Conservation (phyloP, 2,113 vertebrate genomes). For the Stercorarius parasiticus region DNA sequence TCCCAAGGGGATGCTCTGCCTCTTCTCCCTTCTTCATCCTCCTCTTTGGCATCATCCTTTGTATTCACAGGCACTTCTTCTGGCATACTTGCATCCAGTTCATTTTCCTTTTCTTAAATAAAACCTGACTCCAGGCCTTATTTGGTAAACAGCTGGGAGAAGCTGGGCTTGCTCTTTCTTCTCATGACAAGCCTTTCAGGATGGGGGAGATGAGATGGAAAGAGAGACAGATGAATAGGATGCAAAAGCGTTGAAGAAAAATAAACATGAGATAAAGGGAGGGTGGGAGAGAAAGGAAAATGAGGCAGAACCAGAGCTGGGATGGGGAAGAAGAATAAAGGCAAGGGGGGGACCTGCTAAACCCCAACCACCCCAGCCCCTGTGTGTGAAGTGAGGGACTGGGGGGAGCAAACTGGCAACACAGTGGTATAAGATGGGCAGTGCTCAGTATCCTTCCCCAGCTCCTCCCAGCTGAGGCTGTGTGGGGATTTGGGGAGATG, state of each 20-base stretch:
- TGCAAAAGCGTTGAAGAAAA: neutral
- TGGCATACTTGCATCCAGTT: slow-evolving; percentile 49
- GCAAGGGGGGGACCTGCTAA: neutral
- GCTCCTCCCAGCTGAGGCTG: neutral
- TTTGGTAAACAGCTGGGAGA: slow-evolving; percentile 45
- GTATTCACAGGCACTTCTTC: neutral
- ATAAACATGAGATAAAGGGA: neutral
- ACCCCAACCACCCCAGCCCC: neutral
- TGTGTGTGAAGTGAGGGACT: accelerated
- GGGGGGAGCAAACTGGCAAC: neutral
- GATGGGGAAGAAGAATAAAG: neutral
- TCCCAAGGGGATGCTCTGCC: neutral
- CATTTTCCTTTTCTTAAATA: slow-evolving; percentile 41
- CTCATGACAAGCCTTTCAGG: slow-evolving; percentile 50
- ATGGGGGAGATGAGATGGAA: neutral
- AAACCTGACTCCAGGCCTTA: slow-evolving; percentile 56
- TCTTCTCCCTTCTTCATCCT: neutral
- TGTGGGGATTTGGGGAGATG: neutral
- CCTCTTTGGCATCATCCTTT: neutral
- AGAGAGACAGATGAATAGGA: slow-evolving; percentile 26
- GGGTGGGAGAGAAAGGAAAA: neutral
- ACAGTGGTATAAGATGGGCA: neutral
- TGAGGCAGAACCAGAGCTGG: neutral
- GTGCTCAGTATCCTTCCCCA: neutral
- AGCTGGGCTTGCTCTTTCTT: slow-evolving; percentile 18